Conservation (phyloP, 2,113 vertebrate genomes). For the Poicephalus meyeri region DNA sequence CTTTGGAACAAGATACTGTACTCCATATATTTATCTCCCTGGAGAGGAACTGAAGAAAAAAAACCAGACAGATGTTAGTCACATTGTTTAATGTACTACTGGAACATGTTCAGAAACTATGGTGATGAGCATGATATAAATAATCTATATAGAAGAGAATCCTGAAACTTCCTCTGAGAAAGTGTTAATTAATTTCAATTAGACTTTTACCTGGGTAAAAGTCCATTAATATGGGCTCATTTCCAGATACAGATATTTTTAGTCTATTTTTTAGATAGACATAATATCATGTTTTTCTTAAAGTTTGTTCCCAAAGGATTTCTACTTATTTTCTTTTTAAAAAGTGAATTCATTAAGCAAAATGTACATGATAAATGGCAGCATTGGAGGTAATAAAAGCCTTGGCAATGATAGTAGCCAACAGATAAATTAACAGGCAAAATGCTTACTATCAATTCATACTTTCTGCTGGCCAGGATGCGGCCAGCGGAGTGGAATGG, state of each 20-base stretch:
- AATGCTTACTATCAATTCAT: neutral
- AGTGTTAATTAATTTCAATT: constrained; percentile 15
- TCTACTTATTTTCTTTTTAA: neutral
- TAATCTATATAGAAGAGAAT: neutral
- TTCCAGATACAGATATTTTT: neutral
- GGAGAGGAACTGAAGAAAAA: neutral
- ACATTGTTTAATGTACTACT: constrained; percentile 30
- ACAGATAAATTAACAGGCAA: neutral
- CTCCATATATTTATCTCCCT: constrained; percentile 11
- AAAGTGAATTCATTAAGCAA: neutral
- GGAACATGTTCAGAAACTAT: constrained; percentile 41
- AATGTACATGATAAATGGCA: neutral
- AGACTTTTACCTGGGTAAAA: neutral
- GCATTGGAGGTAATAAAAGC: neutral
- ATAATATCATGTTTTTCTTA: neutral
- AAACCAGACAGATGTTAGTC: constrained; percentile 44
- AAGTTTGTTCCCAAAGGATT: neutral
- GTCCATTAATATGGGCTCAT: neutral
- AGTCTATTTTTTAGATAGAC: neutral
- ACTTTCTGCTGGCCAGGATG: neutral
- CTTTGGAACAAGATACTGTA: neutral
- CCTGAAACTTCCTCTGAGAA: neutral
- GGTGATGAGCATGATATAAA: constrained; percentile 45
- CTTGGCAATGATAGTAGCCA: neutral
- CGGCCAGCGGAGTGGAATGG: neutral